Evolutionary conservation across 2,888 invertebrate genomes (phyloP).

Genomic region (Eilema depressum): DNA sequence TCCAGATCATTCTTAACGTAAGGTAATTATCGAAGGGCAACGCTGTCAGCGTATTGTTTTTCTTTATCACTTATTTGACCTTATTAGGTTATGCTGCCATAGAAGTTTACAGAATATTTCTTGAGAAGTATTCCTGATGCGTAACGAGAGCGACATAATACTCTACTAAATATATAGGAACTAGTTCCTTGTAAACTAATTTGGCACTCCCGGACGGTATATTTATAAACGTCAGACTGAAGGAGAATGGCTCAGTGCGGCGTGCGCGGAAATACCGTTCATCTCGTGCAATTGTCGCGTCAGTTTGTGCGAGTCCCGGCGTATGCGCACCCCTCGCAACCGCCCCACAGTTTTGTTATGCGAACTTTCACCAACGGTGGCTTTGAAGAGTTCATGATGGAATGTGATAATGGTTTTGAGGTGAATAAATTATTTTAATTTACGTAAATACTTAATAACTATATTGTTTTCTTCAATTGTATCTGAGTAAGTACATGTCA

Average conservation of each 20-base stretch:
- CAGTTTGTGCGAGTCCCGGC: constrained; percentile 51
- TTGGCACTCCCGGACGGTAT: constrained; percentile 74
- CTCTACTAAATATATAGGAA: constrained; percentile 64
- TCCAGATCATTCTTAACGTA: not conserved
- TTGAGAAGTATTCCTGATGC: constrained; percentile 12
- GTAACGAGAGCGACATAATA: constrained; percentile 19
- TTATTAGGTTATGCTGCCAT: not conserved
- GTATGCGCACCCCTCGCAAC: constrained; percentile 49
- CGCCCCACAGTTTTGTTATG: constrained; percentile 59
- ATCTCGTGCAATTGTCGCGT: constrained; percentile 56
- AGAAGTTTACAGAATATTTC: not conserved
- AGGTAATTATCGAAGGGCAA: not conserved
- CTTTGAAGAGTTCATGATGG: constrained; percentile 80
- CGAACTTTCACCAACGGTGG: constrained; percentile 67
- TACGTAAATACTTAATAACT: not conserved
- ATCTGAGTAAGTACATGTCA: constrained; percentile 17
- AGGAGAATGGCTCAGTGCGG: constrained; percentile 73
- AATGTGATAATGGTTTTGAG: constrained; percentile 80
- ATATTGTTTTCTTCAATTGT: not conserved
- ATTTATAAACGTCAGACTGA: constrained; percentile 78
- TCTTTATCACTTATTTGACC: not conserved
- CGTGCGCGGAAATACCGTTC: constrained; percentile 62
- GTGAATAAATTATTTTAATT: constrained; percentile 55
- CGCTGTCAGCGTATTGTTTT: not conserved
- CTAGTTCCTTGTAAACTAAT: constrained; percentile 60